Conservation (phyloP, 2,797 vertebrate species). For the Phaenicophaeus curvirostris region DNA sequence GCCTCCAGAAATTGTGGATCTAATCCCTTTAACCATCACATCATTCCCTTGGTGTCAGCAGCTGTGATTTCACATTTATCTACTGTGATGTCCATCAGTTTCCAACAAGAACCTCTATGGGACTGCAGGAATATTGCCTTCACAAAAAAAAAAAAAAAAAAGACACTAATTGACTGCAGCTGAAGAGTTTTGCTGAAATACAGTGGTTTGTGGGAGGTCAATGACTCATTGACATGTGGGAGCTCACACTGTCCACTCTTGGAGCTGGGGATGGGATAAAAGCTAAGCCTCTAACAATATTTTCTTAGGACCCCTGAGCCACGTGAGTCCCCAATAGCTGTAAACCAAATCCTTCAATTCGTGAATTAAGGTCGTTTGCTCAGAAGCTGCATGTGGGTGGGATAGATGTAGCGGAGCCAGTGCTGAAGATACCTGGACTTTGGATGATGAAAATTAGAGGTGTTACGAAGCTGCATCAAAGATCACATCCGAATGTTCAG, state of each 20-base stretch:
- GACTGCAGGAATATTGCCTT: no score
- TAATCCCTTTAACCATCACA: not conserved
- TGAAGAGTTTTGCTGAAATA: not conserved
- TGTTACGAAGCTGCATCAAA: not conserved
- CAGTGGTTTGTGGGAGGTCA: not conserved
- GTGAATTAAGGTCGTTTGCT: not conserved
- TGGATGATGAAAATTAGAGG: not conserved
- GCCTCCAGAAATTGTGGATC: not conserved
- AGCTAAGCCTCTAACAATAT: not conserved
- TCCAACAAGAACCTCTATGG: not conserved
- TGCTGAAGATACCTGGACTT: not conserved
- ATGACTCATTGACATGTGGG: fast-evolving
- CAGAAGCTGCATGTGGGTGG: not conserved
- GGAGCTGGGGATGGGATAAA: not conserved
- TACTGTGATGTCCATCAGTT: not conserved
- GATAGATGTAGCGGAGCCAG: not conserved
- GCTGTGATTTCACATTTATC: fast-evolving
- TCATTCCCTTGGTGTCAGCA: not conserved
- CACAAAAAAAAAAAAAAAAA: no score
- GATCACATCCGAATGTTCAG: not conserved
- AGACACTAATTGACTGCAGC: not conserved
- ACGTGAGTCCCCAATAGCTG: not conserved
- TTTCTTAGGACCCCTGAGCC: fast-evolving
- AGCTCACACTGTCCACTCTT: not conserved
- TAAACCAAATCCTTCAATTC: not conserved